Evolutionary conservation across 2,888 invertebrate species (phyloP), one percentile per base, ranked within the genome.

Genomic region (Torymus auratus): DNA sequence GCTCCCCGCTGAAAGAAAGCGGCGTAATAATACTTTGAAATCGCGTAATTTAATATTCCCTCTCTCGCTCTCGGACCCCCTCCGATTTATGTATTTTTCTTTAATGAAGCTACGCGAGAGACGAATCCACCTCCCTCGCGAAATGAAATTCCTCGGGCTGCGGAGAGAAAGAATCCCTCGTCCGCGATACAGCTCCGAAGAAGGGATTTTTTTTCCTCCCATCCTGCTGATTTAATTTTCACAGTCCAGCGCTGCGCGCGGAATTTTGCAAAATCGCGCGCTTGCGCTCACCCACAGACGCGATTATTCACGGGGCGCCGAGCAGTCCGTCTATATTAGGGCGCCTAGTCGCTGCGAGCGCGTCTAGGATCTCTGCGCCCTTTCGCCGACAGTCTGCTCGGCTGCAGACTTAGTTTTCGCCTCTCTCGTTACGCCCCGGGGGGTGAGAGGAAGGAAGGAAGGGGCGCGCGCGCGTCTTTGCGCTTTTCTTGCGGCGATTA

Each of bases 281-380:
- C n/a, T 64, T 41, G 62, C 41, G 50, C 64, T 70, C 41, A 12
- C 15, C 69, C 76, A 61, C 50, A 75, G 83, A 70, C 82, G 69
- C 82, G 79, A 85, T 85, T 83, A 85, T 80, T 84, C 73, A 84
- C 83, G 80, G 80, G 73, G 81, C 71, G 78, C 17, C 80, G 81
- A 83, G 55, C 65, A 73, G 82, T 58, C 78, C 71, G 82, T 76
- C 79, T 81, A 67, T 82, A 78, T 78, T 62, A 73, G 62, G 15
- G 56, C 12, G 13, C 14, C 28, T 13, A 14, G 53, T 10, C 28
- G 17, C 62, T 50, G 7, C 23, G 4, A 20, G 23, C 52, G 13
- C 23, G 55, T 17, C 28, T 23, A 15, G 20, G 12, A 10, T 64
- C 23, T 14, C 14, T 41, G 12, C 23, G 28, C 14, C 7, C 7